Evolutionary conservation across 2,797 vertebrate species (phyloP).

Genomic region (Chlorospingus semifuscus): DNA sequence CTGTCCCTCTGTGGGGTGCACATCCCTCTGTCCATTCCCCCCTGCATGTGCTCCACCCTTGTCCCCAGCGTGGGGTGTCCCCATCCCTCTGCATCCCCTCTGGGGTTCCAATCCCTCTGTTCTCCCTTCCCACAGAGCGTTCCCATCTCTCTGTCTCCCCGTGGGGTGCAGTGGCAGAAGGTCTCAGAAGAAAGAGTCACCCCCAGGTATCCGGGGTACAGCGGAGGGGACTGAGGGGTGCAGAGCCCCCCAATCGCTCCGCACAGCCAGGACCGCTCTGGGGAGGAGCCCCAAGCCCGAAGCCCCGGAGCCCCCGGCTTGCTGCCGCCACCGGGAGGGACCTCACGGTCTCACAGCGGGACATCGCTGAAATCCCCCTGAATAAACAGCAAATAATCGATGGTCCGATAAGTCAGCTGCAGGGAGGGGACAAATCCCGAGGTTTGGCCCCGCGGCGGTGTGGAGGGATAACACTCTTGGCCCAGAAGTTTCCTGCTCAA

Average conservation of each 20-base stretch:
- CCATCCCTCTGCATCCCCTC: neutral
- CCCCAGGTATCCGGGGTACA: neutral
- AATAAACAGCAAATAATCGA: neutral
- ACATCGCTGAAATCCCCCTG: neutral
- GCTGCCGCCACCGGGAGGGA: neutral
- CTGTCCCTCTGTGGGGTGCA: neutral
- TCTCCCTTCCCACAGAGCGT: neutral
- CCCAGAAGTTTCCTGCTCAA: slow-evolving; percentile 34
- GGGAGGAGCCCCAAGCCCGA: neutral
- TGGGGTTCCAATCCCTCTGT: neutral
- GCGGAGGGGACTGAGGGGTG: accelerated
- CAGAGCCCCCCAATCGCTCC: neutral
- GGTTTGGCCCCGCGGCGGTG: neutral
- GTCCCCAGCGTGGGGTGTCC: neutral
- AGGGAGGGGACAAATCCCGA: neutral
- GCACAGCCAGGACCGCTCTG: neutral
- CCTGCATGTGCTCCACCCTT: neutral
- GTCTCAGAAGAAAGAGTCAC: neutral
- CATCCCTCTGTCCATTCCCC: neutral
- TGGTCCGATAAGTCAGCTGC: neutral
- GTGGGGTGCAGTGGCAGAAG: neutral
- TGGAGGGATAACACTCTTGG: neutral
- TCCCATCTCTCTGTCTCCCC: neutral
- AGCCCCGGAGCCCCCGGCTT: neutral
- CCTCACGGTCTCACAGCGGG: neutral